A percentile compares a stretch with the other conserved stretches of the same genome.
Evolutionary conservation across 2,888 invertebrate genomes (phyloP).

Genomic region (Diarsia mendica): DNA sequence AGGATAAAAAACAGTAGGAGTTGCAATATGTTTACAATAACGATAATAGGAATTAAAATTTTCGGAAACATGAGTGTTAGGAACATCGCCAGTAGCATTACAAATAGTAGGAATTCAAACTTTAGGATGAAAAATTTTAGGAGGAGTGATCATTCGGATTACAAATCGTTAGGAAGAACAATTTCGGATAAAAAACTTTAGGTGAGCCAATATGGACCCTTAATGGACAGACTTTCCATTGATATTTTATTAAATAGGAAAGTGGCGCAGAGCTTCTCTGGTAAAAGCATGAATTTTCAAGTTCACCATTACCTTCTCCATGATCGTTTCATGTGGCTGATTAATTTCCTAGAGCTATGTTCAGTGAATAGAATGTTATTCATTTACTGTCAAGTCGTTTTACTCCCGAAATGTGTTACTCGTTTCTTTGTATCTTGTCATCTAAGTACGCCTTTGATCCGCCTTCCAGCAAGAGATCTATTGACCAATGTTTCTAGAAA

Average conservation of each 20-base stretch:
- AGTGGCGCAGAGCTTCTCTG: neutral
- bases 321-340: neutral
- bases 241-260: constrained; percentile 17
- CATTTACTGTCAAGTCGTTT: neutral
- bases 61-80: no score
- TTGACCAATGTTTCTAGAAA: constrained; percentile 2
- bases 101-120: no score
- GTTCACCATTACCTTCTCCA: neutral
- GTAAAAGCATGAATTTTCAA: neutral
- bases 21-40: no score
- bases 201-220: no score
- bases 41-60: no score
- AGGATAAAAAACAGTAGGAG: no score
- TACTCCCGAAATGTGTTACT: neutral
- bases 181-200: no score
- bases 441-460: constrained; percentile 10
- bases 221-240: constrained; percentile 27
- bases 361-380: neutral
- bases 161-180: no score
- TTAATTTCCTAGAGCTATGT: neutral
- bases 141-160: no score
- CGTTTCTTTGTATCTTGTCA: neutral
- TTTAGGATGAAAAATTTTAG: no score
- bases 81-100: no score
- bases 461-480: neutral